Conservation (phyloP, 2,113 vertebrate species). For the Passer domesticus region DNA sequence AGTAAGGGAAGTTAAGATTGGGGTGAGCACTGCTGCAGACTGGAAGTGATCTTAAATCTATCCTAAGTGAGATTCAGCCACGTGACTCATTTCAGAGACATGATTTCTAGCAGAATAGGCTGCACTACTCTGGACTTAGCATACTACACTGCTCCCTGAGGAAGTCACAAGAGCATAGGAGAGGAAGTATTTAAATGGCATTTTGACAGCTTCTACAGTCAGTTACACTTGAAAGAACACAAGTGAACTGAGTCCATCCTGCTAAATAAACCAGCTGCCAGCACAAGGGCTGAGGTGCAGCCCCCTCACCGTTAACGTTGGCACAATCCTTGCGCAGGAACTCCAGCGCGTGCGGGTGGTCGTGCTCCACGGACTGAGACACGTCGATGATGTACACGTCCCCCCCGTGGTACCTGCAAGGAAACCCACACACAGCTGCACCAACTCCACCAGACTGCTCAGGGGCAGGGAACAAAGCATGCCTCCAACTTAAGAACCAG, state of each 20-base stretch:
- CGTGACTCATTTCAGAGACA: background rate
- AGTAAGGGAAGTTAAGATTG: background rate
- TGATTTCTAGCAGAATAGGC: background rate
- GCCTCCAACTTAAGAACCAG: background rate
- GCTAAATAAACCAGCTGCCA: background rate
- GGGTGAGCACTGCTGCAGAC: background rate
- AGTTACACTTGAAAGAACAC: background rate
- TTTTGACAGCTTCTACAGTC: background rate
- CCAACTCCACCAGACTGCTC: background rate
- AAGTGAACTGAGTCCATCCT: background rate
- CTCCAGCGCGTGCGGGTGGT: slow-evolving; percentile 93
- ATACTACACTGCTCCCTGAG: background rate
- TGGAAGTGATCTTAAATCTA: background rate
- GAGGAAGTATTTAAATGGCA: background rate
- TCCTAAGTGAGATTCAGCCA: background rate
- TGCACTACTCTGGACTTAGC: background rate
- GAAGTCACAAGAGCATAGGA: background rate
- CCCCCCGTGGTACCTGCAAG: slow-evolving; percentile 84
- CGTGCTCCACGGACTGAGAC: slow-evolving; percentile 94
- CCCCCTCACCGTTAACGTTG: slow-evolving; percentile 87
- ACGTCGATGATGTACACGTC: slow-evolving; percentile 90
- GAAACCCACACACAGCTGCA: background rate
- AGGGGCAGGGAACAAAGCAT: background rate
- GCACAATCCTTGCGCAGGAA: slow-evolving; percentile 95
- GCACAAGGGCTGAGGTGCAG: background rate